Conservation (phyloP, 53 echinoderm and acorn worm species). For the Holothuria leucospilota region DNA sequence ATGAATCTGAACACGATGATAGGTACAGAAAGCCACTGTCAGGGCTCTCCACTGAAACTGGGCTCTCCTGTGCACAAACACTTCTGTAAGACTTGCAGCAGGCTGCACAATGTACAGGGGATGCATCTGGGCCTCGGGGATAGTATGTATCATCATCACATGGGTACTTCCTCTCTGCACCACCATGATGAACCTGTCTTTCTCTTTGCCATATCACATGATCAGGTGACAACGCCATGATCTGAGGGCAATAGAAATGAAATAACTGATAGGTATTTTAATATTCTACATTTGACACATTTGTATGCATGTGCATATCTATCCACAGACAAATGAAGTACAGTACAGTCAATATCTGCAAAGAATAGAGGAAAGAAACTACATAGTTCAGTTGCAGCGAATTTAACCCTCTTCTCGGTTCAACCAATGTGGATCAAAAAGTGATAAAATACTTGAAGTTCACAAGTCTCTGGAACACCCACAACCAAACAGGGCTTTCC, state of each 20-base stretch:
- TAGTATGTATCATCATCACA: slow-evolving; percentile 69
- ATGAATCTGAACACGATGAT: slow-evolving; percentile 91
- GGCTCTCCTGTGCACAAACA: slow-evolving; percentile 45
- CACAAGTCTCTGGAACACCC: too few species aligned
- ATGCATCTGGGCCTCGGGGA: slow-evolving; percentile 84
- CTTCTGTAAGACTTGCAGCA: slow-evolving; percentile 67
- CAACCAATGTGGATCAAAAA: too few species aligned
- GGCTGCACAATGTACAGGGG: slow-evolving; percentile 81
- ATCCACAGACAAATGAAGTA: too few species aligned
- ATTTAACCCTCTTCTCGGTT: too few species aligned
- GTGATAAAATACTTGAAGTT: too few species aligned
- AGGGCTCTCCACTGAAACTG: slow-evolving; percentile 52
- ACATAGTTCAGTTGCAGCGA: too few species aligned
- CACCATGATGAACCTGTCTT: slow-evolving; percentile 78
- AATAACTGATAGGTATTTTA: neutral
- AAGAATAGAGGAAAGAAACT: too few species aligned
- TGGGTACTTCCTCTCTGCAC: slow-evolving; percentile 77
- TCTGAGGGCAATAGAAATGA: slow-evolving; percentile 48
- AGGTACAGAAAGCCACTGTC: slow-evolving; percentile 74
- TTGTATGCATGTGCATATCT: too few species aligned
- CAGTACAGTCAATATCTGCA: too few species aligned
- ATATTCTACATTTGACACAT: too few species aligned
- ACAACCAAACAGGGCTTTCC: too few species aligned
- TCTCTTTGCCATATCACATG: slow-evolving; percentile 89
- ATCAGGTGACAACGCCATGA: slow-evolving; percentile 85